Base-by-base conservation (phyloP, 2,113 vertebrate genomes). In the Lamprologus callipterus region DNA sequence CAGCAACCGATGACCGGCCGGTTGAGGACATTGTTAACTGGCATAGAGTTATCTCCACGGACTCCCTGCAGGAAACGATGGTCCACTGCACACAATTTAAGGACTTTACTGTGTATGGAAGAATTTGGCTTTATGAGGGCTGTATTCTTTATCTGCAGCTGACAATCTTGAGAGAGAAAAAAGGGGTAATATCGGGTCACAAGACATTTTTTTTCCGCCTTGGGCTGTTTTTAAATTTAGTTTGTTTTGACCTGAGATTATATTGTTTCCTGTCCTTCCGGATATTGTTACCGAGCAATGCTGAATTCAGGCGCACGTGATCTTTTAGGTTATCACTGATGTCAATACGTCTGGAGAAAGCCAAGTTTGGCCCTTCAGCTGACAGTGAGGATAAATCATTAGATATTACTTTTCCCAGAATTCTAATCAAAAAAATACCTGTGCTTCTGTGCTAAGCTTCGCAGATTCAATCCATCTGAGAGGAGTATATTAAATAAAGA, bases 21-120 rank as follows among this genome's bases (percentile, higher is more conserved):
- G 88, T 79, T 82, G 91, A 94, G 90, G 89, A 92, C 91, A 90
- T 95, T 91, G 95, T 95, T 95, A 95, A 89, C 88, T 93, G 40
- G 7, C 45, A 60, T 70, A 81, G 82, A 90, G 89, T 88, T 83
- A 88, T 94, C 86, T 91, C 89, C 49, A 47, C 13, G 37, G 85
- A 87, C 75, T 89, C 75, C 81, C 79, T 73, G 80, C 63, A 87
- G 91, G 88, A 95, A 81, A 90, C 85, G 80, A 86, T 58, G 88
- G 63, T 89, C 87, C 85, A 85, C 81, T 85, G 89, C 85, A 91
- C 79, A 89, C 89, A 87, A 89, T 90, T 93, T 92, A 92, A 93
- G 68, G 79, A 63, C 60, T 75, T 85, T 58, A 35, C 63, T 78
- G 89, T 82, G 63, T 55, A 84, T 70, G 55, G 80, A 87, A 42